A percentile compares a stretch with the other conserved stretches of the same genome.
phyloP scores from a whole-genome alignment of 2,888 invertebrate genomes.

The Diaprepes abbreviatus region DNA sequence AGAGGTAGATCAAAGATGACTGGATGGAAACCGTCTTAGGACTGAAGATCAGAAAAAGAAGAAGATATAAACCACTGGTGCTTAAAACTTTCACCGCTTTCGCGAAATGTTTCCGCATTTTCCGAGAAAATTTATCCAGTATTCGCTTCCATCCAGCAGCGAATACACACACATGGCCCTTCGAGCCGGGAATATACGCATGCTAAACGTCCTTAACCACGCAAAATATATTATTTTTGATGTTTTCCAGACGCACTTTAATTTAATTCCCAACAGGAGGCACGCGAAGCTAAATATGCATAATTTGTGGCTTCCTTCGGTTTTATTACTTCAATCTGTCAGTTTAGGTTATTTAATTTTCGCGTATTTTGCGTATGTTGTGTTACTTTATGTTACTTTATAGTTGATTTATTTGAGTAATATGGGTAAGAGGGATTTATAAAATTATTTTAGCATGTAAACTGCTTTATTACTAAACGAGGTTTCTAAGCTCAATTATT shows the following conservation, averaged over 20 bases:
- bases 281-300: conserved; percentile 65
- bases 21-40: too few species aligned
- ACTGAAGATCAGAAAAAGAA: too few species aligned
- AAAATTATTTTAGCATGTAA: background rate
- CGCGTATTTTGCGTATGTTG: conserved; percentile 32
- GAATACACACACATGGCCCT: conserved; percentile 64
- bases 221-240: conserved; percentile 66
- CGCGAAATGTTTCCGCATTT: conserved; percentile 35
- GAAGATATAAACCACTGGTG: conserved; percentile 32
- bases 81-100: background rate
- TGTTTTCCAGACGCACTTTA: conserved; percentile 66
- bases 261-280: conserved; percentile 66
- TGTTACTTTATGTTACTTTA: conserved; percentile 30
- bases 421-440: background rate
- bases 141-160: conserved; percentile 30
- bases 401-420: conserved; percentile 19
- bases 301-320: conserved; percentile 63
- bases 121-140: conserved; percentile 42
- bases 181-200: conserved; percentile 59
- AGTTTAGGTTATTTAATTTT: conserved; percentile 43
- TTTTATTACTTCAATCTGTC: conserved; percentile 62
- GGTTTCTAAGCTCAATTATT: too few species aligned
- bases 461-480: background rate
- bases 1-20: too few species aligned
- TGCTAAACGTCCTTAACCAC: conserved; percentile 57